Conservation (phyloP, 2,113 vertebrate species). For the Callithrix jacchus region DNA sequence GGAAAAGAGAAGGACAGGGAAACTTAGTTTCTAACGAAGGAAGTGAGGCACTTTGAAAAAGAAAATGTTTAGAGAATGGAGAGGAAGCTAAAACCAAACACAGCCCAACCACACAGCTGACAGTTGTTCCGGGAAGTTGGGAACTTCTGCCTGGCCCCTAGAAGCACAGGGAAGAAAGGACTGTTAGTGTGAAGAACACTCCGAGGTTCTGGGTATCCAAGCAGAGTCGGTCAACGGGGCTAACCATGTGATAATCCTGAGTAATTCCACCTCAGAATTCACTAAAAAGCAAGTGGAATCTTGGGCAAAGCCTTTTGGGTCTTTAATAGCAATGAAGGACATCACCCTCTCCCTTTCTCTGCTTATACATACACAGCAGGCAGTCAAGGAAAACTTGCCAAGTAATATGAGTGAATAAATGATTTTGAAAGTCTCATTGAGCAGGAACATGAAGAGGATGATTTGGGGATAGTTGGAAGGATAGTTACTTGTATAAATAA, state of each 20-base stretch:
- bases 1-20: background rate
- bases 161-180: background rate
- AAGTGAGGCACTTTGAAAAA: slow-evolving; percentile 16
- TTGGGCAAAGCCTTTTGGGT: background rate
- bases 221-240: background rate
- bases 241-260: background rate
- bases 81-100: background rate
- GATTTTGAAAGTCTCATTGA: background rate
- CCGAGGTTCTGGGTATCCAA: background rate
- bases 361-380: accelerated
- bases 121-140: background rate
- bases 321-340: background rate
- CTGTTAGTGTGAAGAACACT: accelerated
- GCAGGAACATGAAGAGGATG: background rate
- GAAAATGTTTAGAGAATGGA: background rate
- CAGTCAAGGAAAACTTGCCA: background rate
- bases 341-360: background rate
- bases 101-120: background rate
- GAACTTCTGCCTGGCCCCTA: background rate
- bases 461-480: background rate
- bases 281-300: background rate
- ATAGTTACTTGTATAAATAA: background rate
- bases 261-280: background rate
- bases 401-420: slow-evolving; percentile 1
- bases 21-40: background rate